Percentiles rank a stretch among this genome's conserved stretches.
phyloP scores from a whole-genome alignment of 23 tunicate genomes.

The Oikopleura dioica region DNA sequence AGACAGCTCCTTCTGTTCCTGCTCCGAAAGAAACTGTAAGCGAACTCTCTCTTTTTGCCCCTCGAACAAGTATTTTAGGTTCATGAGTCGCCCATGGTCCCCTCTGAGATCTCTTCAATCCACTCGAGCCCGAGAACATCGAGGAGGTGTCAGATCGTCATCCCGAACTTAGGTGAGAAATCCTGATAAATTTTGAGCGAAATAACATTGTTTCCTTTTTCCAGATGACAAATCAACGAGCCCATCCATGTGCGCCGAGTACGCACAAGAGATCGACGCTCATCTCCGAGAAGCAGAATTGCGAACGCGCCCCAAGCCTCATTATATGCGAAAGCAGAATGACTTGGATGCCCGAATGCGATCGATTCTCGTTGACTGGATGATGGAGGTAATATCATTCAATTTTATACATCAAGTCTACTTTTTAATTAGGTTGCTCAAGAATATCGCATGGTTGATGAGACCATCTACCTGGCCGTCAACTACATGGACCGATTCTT shows the following conservation, averaged over 20 bases:
- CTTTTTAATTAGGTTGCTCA: conserved; percentile 23
- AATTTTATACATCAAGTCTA: not conserved
- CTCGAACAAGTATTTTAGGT: not conserved
- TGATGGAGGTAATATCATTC: conserved; percentile 37
- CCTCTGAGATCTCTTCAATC: not conserved
- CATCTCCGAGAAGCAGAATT: conserved; percentile 53
- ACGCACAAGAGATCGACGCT: conserved; percentile 59
- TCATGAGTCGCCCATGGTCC: not conserved
- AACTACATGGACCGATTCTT: conserved; percentile 82
- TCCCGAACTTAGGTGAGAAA: not conserved
- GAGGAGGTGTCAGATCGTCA: not conserved
- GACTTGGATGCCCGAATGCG: conserved; percentile 77
- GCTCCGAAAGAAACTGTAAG: not conserved
- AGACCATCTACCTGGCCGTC: conserved; percentile 72
- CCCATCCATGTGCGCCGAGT: too few relatives aligned
- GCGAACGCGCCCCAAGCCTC: conserved; percentile 37
- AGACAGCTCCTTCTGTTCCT: not conserved
- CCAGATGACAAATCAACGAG: not conserved
- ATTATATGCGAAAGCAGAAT: conserved; percentile 90
- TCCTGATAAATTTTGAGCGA: not conserved
- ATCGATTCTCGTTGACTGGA: conserved; percentile 66
- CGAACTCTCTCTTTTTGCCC: not conserved
- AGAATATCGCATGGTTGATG: conserved; percentile 53
- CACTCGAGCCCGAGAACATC: not conserved
- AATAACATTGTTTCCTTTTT: not conserved